phyloP scores from a whole-genome alignment of 2,888 invertebrate genomes.

The Eristalis intricaria region DNA sequence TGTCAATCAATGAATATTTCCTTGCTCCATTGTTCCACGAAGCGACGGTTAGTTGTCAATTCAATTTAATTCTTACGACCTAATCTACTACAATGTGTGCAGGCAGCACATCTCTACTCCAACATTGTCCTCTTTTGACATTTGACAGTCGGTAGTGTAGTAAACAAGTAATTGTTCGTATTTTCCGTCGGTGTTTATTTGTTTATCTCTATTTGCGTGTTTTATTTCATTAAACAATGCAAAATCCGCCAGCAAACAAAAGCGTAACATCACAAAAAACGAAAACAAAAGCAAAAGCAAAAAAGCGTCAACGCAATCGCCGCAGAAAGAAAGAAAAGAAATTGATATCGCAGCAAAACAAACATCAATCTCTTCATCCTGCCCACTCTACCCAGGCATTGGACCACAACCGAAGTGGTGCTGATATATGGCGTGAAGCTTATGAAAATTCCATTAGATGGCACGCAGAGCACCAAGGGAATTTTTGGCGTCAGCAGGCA shows the following conservation, averaged over 20 bases:
- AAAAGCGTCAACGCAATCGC: constrained; percentile 42
- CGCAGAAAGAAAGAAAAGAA: constrained; percentile 39
- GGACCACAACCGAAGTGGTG: constrained; percentile 7
- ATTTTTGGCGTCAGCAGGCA: constrained; percentile 60
- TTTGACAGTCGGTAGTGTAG: constrained; percentile 30
- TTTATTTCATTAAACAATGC: constrained; percentile 23
- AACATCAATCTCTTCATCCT: background rate
- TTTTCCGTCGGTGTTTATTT: background rate
- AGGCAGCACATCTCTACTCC: background rate
- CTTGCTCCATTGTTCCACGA: too few species aligned
- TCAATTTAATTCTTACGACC: background rate
- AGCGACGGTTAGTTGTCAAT: background rate
- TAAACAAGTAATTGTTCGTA: background rate
- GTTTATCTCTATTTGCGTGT: background rate
- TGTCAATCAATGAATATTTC: too few species aligned
- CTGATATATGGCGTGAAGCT: constrained; percentile 48
- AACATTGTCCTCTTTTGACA: constrained; percentile 8
- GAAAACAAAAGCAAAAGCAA: constrained; percentile 33
- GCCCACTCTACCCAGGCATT: background rate
- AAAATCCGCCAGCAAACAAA: constrained; percentile 10
- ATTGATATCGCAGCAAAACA: constrained; percentile 25
- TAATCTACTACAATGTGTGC: constrained; percentile 24
- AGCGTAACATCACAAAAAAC: constrained; percentile 16
- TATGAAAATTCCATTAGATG: constrained; percentile 63
- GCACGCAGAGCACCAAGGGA: constrained; percentile 59